Evolutionary conservation across 2,888 invertebrate genomes (phyloP), one percentile per base, ranked within the genome.

Genomic region (Ptilodon capucinus): DNA sequence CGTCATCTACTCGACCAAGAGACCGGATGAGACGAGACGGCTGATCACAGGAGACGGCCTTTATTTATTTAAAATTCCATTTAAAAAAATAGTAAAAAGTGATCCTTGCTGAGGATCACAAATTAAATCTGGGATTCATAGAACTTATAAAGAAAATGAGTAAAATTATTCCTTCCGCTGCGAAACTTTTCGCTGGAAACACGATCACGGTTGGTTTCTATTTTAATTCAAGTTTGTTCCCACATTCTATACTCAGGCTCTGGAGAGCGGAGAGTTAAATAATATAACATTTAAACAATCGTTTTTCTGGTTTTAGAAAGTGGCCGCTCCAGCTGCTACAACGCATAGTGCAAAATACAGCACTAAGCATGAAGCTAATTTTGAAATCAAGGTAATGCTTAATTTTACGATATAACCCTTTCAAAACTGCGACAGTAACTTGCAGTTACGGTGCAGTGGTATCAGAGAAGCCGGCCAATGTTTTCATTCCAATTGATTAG

Each of bases 331-430:
- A 51, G 77, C 74, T 54, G 70, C 73, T 39, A 54, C 76, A 34
- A 68, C 77, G n/a, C 64, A 80, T 44, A 93, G 91, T 62, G 88
- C 86, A 57, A 93, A 92, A 67, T 94, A 93, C 76, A 88, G 89
- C 67, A 84, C 87, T 59, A 92, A 92, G 54, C 92, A 92, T 6
- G 94, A 94, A 77, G 93, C 93, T 5, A 84, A 86, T 9, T 94
- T 93, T 68, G 94, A 94, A 79, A 92, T 93, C 8, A 90, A 92
- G 89, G 92, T 92, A 74, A 13, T 25, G n/a, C 7, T 34, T 25
- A 2, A 8, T 13, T 21, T 6, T 40, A n/a, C 1, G 14, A 0
- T 23, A 6, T 40, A 13, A 1, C 7, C 9, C 16, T 25, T 5
- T n/a, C 39, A 40, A 16, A 4, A 28, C 17, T 35, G 32, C 6